phyloP scores from a whole-genome alignment of 2,888 invertebrate genomes.

The Pandemis corylana region DNA sequence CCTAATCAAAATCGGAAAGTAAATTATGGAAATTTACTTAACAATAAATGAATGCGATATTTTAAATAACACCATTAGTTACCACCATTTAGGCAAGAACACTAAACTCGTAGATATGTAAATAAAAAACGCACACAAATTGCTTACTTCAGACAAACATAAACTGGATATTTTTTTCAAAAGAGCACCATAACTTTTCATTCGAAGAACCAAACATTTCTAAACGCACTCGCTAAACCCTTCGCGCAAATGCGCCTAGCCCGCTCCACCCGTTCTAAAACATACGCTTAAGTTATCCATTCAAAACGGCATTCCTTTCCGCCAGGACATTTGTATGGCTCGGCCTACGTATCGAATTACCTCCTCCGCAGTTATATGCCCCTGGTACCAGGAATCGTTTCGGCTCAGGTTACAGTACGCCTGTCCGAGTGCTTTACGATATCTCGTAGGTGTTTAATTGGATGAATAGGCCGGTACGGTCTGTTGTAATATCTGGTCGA shows the following conservation, averaged over 20 bases:
- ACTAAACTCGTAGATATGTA: too few relatives aligned
- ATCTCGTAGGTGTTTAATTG: constrained; percentile 9
- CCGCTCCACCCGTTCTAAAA: not conserved
- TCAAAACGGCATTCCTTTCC: constrained; percentile 19
- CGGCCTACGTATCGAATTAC: constrained; percentile 58
- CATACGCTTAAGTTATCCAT: constrained; percentile 4
- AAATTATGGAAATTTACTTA: too few relatives aligned
- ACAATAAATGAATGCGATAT: too few relatives aligned
- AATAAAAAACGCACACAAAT: too few relatives aligned
- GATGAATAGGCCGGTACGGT: not conserved
- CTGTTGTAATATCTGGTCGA: not conserved
- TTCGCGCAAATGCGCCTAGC: not conserved
- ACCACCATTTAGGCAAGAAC: too few relatives aligned
- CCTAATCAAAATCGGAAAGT: not conserved
- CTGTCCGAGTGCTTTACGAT: constrained; percentile 23
- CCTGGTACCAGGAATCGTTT: constrained; percentile 5
- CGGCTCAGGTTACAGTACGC: constrained; percentile 29
- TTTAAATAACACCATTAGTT: too few relatives aligned
- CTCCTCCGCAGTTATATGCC: constrained; percentile 17
- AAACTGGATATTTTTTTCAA: not conserved
- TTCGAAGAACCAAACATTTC: not conserved
- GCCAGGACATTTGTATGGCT: constrained; percentile 33
- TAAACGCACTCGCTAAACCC: not conserved
- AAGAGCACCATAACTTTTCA: not conserved
- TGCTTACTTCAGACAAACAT: too few relatives aligned